Percentiles rank a stretch among this genome's conserved stretches.
Evolutionary conservation across 2,888 invertebrate genomes (phyloP).

Genomic region (Tenthredo notha): DNA sequence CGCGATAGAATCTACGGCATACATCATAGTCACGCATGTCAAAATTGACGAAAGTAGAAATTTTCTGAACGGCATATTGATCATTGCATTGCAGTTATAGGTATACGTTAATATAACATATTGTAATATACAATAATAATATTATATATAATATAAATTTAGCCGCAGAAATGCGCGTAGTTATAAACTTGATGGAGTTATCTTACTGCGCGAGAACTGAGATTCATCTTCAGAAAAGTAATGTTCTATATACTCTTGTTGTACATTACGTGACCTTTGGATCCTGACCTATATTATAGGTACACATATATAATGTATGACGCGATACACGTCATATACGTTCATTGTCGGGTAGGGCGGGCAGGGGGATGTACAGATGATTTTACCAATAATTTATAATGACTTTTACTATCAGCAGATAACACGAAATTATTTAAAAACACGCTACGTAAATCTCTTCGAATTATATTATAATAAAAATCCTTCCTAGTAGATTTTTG

Average conservation of each 20-base stretch:
- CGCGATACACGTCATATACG: background rate
- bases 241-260: background rate
- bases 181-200: background rate
- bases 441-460: too few relatives aligned
- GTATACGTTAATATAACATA: background rate
- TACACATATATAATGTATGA: background rate
- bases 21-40: background rate
- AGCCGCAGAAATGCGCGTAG: background rate
- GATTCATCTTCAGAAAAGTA: background rate
- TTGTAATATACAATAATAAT: background rate
- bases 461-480: too few relatives aligned
- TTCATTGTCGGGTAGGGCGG: background rate
- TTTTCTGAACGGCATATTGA: slow-evolving; percentile 26
- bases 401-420: too few relatives aligned
- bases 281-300: slow-evolving; percentile 12
- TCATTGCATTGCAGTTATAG: background rate
- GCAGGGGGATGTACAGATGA: background rate
- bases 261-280: slow-evolving; percentile 18
- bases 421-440: too few relatives aligned
- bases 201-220: background rate
- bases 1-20: slow-evolving; percentile 4
- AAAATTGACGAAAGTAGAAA: background rate
- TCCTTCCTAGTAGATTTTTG: too few relatives aligned
- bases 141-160: background rate
- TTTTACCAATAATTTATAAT: too few relatives aligned